Evolutionary conservation across 2,113 vertebrate species (phyloP), one percentile per base, ranked within the genome.

Genomic region (Vulpes lagopus): DNA sequence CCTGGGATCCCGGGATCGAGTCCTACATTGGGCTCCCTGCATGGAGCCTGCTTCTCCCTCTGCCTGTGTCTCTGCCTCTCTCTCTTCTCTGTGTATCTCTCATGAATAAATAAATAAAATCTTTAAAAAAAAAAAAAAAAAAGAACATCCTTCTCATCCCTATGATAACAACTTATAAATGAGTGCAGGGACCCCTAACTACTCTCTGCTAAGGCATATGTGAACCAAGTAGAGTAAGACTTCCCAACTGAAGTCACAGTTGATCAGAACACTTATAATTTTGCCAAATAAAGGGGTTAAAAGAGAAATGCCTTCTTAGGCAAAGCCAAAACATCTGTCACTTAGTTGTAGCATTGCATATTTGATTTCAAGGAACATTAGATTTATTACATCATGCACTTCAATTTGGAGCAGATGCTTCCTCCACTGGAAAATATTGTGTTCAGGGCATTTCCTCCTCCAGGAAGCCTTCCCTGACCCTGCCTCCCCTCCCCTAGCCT

Each of bases 221-320:
- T 62, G 65, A 62, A 43, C 49, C 35, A 14, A 20, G 6, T 8
- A 51, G 20, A 69, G 11, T 10, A 59, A 49, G 62, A 15, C 20
- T 62, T 65, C 51, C 53, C 79, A 15, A 6, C 9, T 9, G 15
- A 93, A 83, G 80, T 20, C 53, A 51, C 22, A 67, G 38, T 53
- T 60, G 67, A 38, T 38, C 25, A 65, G 78, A 78, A 69, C 0
- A 4, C 49, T 89, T 25, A 3, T 43, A 60, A 35, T 83, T 81
- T 83, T 74, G 35, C 57, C 91, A 80, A 82, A 80, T 17, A 57
- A 84, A 94, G 80, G 38, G 23, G 22, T 32, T 76, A 32, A n/a
- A 74, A 94, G 84, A 97, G 69, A 95, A 96, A 94, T 22, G 43
- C 25, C 38, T 53, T 76, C 73, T 25, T 73, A 89, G 67, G 83